Conservation (phyloP, 1,140 invertebrate genomes). For the Lanistes nyassanus region DNA sequence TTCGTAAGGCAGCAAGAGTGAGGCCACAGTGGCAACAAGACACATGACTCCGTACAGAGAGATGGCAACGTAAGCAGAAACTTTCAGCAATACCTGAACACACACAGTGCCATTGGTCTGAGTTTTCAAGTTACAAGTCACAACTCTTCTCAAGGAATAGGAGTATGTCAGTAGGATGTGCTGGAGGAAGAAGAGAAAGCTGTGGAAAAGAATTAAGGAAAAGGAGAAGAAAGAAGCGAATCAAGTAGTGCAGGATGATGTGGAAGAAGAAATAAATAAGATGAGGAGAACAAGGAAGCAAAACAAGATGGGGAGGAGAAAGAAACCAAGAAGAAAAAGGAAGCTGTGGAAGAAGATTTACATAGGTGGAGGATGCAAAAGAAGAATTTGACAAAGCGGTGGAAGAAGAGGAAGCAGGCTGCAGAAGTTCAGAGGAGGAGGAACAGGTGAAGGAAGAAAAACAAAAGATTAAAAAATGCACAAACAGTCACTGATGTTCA, state of each 20-base stretch:
- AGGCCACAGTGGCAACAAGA: conserved; percentile 59
- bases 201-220: too few species aligned
- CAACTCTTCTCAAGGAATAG: not conserved
- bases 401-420: too few species aligned
- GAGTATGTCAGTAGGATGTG: not conserved
- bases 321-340: too few species aligned
- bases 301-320: too few species aligned
- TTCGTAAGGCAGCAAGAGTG: conserved; percentile 65
- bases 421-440: too few species aligned
- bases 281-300: too few species aligned
- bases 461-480: too few species aligned
- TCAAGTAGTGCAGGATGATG: not conserved
- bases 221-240: not conserved
- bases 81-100: conserved; percentile 60
- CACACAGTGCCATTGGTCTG: not conserved
- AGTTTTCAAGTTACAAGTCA: not conserved
- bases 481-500: too few species aligned
- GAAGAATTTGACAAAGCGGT: too few species aligned
- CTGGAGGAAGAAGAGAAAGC: not conserved
- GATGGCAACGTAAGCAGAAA: conserved; percentile 62
- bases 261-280: conserved; percentile 2
- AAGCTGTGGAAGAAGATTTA: too few species aligned
- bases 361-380: too few species aligned
- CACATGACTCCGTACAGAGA: conserved; percentile 61
- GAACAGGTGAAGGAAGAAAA: not conserved